Conservation (phyloP, 2,797 vertebrate genomes). For the Halcyon leucocephala region DNA sequence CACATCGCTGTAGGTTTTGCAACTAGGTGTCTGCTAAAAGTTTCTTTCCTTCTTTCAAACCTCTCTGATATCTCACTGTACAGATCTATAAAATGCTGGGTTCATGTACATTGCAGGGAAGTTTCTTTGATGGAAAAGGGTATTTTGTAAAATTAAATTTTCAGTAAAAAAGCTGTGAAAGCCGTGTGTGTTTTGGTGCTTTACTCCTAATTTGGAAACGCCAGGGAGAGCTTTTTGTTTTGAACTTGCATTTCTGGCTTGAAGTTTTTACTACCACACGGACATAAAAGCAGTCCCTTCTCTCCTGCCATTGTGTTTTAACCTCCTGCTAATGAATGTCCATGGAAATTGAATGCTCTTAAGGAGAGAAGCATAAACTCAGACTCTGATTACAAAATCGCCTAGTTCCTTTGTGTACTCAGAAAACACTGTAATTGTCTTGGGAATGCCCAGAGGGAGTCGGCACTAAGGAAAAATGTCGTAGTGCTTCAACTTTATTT, state of each 20-base stretch:
- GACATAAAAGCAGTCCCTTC: constrained; percentile 35
- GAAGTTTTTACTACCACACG: constrained; percentile 1
- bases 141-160: constrained; percentile 84
- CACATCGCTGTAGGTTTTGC: constrained; percentile 73
- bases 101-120: constrained; percentile 66
- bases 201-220: constrained; percentile 55
- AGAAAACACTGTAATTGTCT: constrained; percentile 57
- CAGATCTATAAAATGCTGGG: constrained; percentile 57
- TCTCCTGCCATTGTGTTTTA: constrained; percentile 31
- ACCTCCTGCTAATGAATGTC: constrained; percentile 56
- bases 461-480: constrained; percentile 36
- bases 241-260: background rate
- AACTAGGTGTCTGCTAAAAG: constrained; percentile 70
- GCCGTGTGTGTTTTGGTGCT: constrained; percentile 41
- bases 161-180: constrained; percentile 79
- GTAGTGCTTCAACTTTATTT: constrained; percentile 42
- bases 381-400: constrained; percentile 61
- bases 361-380: constrained; percentile 52
- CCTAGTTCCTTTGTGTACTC: constrained; percentile 50
- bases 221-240: constrained; percentile 29
- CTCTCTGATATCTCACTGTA: constrained; percentile 65
- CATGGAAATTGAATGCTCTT: constrained; percentile 35
- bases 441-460: constrained; percentile 64
- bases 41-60: constrained; percentile 66
- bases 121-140: constrained; percentile 76